Conservation (phyloP, 2,888 invertebrate genomes). For the Chamaedrilus cognettii region DNA sequence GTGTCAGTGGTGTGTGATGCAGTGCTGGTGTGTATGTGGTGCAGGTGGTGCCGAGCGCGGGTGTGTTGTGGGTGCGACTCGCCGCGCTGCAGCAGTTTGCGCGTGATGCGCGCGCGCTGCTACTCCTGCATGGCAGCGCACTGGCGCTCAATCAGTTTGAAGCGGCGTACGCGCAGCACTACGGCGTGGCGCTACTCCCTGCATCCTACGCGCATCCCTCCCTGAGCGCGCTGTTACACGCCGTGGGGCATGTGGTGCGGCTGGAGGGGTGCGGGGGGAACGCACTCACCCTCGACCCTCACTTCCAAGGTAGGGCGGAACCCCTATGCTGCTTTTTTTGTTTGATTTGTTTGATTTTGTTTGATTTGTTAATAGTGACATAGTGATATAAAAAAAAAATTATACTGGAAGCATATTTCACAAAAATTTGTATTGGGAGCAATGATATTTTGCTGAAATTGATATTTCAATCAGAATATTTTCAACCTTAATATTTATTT, state of each 20-base stretch:
- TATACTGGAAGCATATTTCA: no score
- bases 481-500: no score
- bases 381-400: no score
- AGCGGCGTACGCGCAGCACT: slow-evolving; percentile 42
- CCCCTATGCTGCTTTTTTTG: neutral
- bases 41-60: no score
- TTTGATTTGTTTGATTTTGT: no score
- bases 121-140: slow-evolving; percentile 62
- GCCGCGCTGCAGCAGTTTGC: slow-evolving; percentile 63
- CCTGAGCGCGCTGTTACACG: slow-evolving; percentile 63
- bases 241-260: slow-evolving; percentile 64
- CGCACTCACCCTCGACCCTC: slow-evolving; percentile 39
- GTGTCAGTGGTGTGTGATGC: no score
- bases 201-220: slow-evolving; percentile 62
- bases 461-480: no score
- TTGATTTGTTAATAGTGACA: no score
- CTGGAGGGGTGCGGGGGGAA: slow-evolving; percentile 61
- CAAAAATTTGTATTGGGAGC: no score
- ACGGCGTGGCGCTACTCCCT: slow-evolving; percentile 62
- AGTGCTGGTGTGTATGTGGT: no score
- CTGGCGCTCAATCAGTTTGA: slow-evolving; percentile 53
- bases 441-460: no score
- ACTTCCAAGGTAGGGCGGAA: slow-evolving; percentile 36
- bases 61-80: slow-evolving; percentile 53
- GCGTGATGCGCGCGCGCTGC: slow-evolving; percentile 63